These are phyloP conservation scores for Trogon surrucura DNA, from an alignment of 2,113 vertebrate species.

Conservation along the genomic window DNA sequence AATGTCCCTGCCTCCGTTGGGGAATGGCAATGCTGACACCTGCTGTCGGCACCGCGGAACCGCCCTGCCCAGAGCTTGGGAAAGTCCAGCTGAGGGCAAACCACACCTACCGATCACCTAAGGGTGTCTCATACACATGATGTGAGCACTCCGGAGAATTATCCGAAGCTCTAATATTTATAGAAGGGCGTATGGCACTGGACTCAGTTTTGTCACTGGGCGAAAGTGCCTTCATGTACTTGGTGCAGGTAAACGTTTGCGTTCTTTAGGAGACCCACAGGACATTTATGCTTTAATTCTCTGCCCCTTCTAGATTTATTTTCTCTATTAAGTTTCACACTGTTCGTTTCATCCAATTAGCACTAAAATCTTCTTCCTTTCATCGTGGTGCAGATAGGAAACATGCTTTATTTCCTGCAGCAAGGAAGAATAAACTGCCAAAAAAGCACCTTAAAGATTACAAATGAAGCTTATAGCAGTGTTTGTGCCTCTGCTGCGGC, in stretches of 20 bases:
- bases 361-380: not conserved
- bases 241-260: not conserved
- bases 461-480: not conserved
- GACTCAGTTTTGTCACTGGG: not conserved
- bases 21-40: conserved; percentile 70
- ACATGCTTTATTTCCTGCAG: not conserved
- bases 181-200: too few relatives aligned
- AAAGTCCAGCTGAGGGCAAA: not conserved
- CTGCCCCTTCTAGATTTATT: not conserved
- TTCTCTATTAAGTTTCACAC: conserved; percentile 26
- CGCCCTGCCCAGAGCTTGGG: not conserved
- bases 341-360: conserved; percentile 58
- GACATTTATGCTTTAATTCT: not conserved
- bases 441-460: not conserved
- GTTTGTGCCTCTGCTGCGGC: not conserved
- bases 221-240: not conserved
- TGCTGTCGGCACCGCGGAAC: conserved; percentile 18
- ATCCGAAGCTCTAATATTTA: not conserved
- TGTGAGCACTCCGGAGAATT: not conserved
- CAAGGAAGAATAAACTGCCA: not conserved
- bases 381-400: not conserved
- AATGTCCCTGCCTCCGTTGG: not conserved
- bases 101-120: not conserved
- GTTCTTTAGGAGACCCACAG: not conserved
- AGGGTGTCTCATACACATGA: fast-evolving